phyloP scores from a whole-genome alignment of 1,140 invertebrate genomes.

The Bombus soroeensis region DNA sequence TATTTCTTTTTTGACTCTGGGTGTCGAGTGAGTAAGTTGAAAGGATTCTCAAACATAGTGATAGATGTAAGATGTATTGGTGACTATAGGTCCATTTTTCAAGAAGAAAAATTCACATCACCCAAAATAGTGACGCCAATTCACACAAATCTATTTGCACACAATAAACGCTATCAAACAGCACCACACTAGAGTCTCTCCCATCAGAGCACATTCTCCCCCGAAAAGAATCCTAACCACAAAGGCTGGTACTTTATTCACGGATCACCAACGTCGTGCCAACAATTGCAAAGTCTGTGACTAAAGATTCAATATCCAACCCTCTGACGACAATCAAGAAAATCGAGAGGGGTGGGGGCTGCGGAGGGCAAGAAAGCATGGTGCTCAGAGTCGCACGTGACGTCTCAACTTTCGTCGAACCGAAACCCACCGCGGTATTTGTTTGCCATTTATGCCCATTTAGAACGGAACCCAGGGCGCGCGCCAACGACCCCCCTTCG shows the following conservation, averaged over 20 bases:
- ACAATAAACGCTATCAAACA: not conserved
- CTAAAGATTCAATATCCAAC: constrained; percentile 7
- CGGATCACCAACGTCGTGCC: not conserved
- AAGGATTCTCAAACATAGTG: no score
- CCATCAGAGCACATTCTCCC: not conserved
- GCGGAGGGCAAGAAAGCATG: not conserved
- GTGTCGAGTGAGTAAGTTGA: no score
- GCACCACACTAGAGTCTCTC: no score
- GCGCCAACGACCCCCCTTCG: constrained; percentile 49
- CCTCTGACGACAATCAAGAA: not conserved
- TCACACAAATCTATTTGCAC: not conserved
- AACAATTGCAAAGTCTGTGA: constrained; percentile 9
- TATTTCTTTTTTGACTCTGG: no score
- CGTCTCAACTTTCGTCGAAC: constrained; percentile 72
- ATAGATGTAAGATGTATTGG: no score
- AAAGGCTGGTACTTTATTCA: not conserved
- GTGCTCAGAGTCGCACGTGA: constrained; percentile 55
- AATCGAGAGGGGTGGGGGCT: not conserved
- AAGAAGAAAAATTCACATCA: not conserved
- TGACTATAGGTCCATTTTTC: no score
- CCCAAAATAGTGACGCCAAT: not conserved
- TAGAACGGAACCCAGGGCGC: constrained; percentile 63
- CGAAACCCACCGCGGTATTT: constrained; percentile 70
- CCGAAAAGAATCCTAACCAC: not conserved
- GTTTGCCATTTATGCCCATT: constrained; percentile 72